Evolutionary conservation across 2,888 invertebrate genomes (phyloP), one percentile per base, ranked within the genome.

Genomic region (Habrosyne pyritoides): DNA sequence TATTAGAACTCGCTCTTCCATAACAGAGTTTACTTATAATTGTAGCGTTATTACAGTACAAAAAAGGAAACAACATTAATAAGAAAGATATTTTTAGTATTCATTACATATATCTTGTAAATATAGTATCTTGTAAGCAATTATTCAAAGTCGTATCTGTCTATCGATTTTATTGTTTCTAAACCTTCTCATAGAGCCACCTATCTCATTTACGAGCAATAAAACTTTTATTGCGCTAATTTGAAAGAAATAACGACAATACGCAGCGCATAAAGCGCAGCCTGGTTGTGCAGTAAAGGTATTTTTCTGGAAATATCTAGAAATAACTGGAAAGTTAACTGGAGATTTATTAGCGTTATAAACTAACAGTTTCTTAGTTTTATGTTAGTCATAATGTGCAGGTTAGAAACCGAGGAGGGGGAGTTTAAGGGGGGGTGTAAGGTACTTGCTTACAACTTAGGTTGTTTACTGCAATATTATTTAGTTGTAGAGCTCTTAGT

Each of bases 311-410:
- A 63, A 63, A 71, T 67, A 72, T 79, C 77, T 73, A 73, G 77
- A 72, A 72, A 75, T 80, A 78, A 78, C 77, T 74, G 71, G 71
- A 72, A 67, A 76, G 72, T 76, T 71, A 69, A 73, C 69, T 54
- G 69, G 77, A 42, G 72, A 87, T 86, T 88, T 88, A 88, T 86
- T 75, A 75, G 68, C 66, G 73, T 74, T 79, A 80, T 85, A 84
- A 87, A 87, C 83, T 86, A 83, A 73, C 76, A 76, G 79, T 77
- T 69, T 67, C 71, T 71, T 69, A 75, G 79, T 82, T 80, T n/a
- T 76, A 76, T 73, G 80, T 75, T 73, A 72, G 78, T 79, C 77
- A 79, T 86, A 84, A 83, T 77, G 78, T 79, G 74, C 84, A 81
- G 80, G 80, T 77, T 70, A 57, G 60, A 53, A 24, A 46, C 18